Base-by-base conservation (phyloP, 1,140 invertebrate genomes). In the Chrysomallon squamiferum region DNA sequence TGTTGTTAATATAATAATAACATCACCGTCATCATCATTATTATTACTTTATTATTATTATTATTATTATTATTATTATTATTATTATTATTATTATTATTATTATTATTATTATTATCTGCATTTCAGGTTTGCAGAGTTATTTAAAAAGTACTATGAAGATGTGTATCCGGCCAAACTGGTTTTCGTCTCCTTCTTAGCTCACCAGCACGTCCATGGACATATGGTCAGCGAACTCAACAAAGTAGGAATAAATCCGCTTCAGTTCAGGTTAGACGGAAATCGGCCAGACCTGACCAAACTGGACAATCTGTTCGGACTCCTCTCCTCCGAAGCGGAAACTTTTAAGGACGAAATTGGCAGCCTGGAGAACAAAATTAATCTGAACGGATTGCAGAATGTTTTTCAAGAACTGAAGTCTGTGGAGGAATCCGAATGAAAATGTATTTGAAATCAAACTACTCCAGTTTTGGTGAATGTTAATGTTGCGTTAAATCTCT, bases 151-250 rank as follows among this genome's bases (percentile, higher is more conserved):
- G 57, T 85, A 85, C 66, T 66, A 74, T 61, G 73, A 80, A 4
- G 82, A 84, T 38, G 79, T 85, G 9, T 83, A 73, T 65, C 82
- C 82, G 43, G 80, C 81, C 7, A 75, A 75, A 43, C 66, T 85
- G 13, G 80, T 85, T 0, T 84, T 85, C 63, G 78, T 85, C 3
- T 85, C 84, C 2, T 85, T 85, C 66, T 69, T 84, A 3, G 27
- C 65, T 18, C 47, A 58, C 35, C 84, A 85, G 68, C 76, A 80
- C 54, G 38, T 54, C 33, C 22, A 73, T 29, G 82, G 82, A 20
- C 72, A 81, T 54, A 85, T 85, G 83, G 75, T 80, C 1, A 59
- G 20, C 6, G 65, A 66, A 33, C 61, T 81, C 13, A 60, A 76
- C 29, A 27, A 33, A 0, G 29, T 50, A 18, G 79, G 77, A 9